Conservation (phyloP, 2,113 vertebrate species). For the Poeciliopsis occidentalis region DNA sequence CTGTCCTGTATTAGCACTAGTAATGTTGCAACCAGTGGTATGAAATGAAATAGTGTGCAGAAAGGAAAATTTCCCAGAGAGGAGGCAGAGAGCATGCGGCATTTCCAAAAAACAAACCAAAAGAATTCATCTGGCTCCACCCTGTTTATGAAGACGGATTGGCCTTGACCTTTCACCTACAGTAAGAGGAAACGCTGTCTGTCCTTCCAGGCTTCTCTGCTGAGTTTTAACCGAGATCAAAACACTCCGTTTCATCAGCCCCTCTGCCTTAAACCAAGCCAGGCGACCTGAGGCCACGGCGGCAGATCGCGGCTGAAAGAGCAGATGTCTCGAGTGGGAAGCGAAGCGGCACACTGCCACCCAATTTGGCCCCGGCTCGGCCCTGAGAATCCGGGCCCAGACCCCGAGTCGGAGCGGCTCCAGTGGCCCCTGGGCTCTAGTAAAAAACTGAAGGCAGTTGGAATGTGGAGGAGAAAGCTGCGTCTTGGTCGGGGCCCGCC, state of each 20-base stretch:
- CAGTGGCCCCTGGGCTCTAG: slow-evolving; percentile 53
- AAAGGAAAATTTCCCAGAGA: slow-evolving; percentile 10
- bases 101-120: background rate
- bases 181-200: background rate
- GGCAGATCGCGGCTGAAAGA: slow-evolving; percentile 48
- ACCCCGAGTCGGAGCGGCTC: slow-evolving; percentile 39
- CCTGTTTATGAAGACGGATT: slow-evolving; percentile 25
- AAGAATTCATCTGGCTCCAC: slow-evolving; percentile 4
- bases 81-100: background rate
- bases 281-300: slow-evolving; percentile 11
- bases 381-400: slow-evolving; percentile 46
- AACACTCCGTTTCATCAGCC: background rate
- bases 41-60: slow-evolving; percentile 37
- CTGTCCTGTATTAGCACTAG: background rate
- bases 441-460: slow-evolving; percentile 66
- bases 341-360: slow-evolving; percentile 29
- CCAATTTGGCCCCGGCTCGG: slow-evolving; percentile 13
- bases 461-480: slow-evolving; percentile 50
- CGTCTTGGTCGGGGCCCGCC: slow-evolving; percentile 31
- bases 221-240: slow-evolving; percentile 5
- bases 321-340: slow-evolving; percentile 39
- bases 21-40: background rate
- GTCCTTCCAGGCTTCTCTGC: background rate
- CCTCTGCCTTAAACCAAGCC: slow-evolving; percentile 19
- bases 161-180: slow-evolving; percentile 17